These are phyloP conservation scores for Sebastiscus albofasciatus DNA, from an alignment of 2,797 vertebrate genomes.

Conservation along the genomic window DNA sequence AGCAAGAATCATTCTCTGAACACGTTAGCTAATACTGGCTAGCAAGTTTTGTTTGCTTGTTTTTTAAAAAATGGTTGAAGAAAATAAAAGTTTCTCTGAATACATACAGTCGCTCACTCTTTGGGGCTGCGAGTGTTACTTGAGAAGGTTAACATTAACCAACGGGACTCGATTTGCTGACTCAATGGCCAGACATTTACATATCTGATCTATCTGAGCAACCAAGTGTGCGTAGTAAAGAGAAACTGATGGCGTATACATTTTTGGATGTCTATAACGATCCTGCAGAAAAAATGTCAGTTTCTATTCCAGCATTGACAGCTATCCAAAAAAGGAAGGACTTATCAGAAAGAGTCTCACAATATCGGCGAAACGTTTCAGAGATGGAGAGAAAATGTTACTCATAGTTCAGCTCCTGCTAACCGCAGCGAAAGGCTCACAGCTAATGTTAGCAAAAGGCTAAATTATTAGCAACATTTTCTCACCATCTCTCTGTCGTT, in stretches of 20 bases:
- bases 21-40: background rate
- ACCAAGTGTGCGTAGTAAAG: background rate
- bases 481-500: too few relatives aligned
- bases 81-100: background rate
- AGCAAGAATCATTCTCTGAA: background rate
- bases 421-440: background rate
- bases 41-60: background rate
- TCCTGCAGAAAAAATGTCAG: background rate
- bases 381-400: background rate
- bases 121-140: background rate
- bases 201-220: background rate
- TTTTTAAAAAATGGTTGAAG: background rate
- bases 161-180: background rate
- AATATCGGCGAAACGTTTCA: background rate
- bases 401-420: background rate
- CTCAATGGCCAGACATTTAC: background rate
- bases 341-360: background rate
- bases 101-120: background rate
- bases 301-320: background rate
- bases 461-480: too few relatives aligned
- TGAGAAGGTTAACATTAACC: background rate
- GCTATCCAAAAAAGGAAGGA: background rate
- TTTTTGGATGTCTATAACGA: background rate
- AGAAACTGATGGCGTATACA: background rate
- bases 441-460: too few relatives aligned